Evolutionary conservation across 2,888 invertebrate genomes (phyloP).

Genomic region (Ochropleura plecta): DNA sequence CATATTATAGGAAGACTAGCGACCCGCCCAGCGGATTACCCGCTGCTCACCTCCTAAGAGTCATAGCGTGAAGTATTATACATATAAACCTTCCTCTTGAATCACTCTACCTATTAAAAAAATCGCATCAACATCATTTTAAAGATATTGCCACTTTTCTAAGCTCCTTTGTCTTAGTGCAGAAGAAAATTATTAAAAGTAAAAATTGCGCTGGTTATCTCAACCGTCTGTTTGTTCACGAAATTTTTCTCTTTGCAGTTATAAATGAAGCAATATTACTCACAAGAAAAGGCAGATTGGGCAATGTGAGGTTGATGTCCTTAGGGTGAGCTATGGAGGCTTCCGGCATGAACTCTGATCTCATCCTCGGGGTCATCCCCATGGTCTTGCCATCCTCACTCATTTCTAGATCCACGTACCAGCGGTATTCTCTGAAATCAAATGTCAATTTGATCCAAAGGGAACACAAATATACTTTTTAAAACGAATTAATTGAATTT

Average conservation of each 20-base stretch:
- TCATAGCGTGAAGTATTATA: too few relatives aligned
- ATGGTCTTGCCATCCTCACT: constrained; percentile 92
- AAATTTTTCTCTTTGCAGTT: neutral
- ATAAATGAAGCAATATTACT: constrained; percentile 72
- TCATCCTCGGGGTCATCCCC: constrained; percentile 91
- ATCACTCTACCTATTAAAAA: neutral
- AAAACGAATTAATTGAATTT: neutral
- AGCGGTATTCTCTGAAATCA: constrained; percentile 91
- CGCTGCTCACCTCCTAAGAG: too few relatives aligned
- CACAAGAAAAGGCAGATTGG: constrained; percentile 94
- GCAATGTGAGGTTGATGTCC: constrained; percentile 90
- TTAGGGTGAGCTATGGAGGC: constrained; percentile 92
- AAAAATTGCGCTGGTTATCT: neutral
- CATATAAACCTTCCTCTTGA: too few relatives aligned
- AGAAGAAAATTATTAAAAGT: too few relatives aligned
- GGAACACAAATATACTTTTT: neutral
- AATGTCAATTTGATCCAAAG: neutral
- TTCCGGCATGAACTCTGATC: constrained; percentile 90
- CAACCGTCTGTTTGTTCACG: neutral
- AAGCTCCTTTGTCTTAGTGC: neutral
- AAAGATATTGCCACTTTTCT: neutral
- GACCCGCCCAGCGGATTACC: too few relatives aligned
- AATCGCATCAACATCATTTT: neutral
- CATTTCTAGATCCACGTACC: constrained; percentile 91
- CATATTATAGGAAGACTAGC: neutral